These are phyloP conservation scores for Drosophila testacea DNA, from an alignment of 2,888 invertebrate species.

Conservation along the genomic window DNA sequence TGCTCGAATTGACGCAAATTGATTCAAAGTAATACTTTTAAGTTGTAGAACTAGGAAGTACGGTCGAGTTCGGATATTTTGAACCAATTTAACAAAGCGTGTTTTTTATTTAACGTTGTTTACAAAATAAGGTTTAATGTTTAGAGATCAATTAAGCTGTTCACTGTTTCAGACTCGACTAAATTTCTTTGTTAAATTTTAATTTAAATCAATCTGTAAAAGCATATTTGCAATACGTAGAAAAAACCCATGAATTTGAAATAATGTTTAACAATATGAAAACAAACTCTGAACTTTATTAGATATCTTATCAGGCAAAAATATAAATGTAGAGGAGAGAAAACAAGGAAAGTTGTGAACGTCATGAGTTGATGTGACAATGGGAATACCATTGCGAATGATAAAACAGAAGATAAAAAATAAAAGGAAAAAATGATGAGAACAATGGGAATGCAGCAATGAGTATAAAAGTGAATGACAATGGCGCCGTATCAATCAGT, in stretches of 20 bases:
- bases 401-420: slow-evolving; percentile 45
- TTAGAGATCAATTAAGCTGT: too few relatives aligned
- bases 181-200: too few relatives aligned
- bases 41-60: too few relatives aligned
- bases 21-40: neutral
- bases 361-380: slow-evolving; percentile 45
- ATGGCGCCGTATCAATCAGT: slow-evolving; percentile 70
- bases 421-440: slow-evolving; percentile 10
- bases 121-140: too few relatives aligned
- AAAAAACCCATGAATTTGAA: neutral
- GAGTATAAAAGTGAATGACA: slow-evolving; percentile 74
- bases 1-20: slow-evolving; percentile 23
- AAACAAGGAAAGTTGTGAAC: slow-evolving; percentile 15
- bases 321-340: neutral
- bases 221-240: too few relatives aligned
- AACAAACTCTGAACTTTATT: slow-evolving; percentile 17
- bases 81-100: too few relatives aligned
- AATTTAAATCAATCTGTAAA: too few relatives aligned
- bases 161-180: too few relatives aligned
- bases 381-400: slow-evolving; percentile 34
- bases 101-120: too few relatives aligned
- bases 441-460: slow-evolving; percentile 38
- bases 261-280: neutral
- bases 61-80: too few relatives aligned
- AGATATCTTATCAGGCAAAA: slow-evolving; percentile 38